A percentile compares a stretch with the other conserved stretches of the same genome.
These are phyloP conservation scores for Lydus trimaculatus DNA, from an alignment of 2,888 invertebrate species.

Conservation along the genomic window DNA sequence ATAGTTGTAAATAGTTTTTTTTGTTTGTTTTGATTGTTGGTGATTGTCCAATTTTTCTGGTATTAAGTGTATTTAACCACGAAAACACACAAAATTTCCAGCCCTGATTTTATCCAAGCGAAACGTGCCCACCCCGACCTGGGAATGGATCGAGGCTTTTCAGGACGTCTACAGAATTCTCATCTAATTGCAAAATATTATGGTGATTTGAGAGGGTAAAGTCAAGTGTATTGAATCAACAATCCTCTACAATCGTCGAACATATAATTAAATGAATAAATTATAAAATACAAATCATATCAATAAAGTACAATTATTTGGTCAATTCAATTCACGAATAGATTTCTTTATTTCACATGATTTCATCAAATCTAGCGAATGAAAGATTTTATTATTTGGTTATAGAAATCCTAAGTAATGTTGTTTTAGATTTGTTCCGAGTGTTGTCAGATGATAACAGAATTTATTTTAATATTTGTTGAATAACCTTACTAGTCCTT, in stretches of 20 bases:
- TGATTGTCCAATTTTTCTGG: not conserved
- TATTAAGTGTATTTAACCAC: conserved; percentile 10
- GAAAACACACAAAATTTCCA: conserved; percentile 22
- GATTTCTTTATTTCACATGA: not conserved
- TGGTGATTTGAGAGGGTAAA: conserved; percentile 27
- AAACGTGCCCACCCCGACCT: conserved; percentile 28
- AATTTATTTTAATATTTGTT: not conserved
- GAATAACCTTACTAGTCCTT: not conserved
- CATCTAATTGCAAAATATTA: conserved; percentile 30
- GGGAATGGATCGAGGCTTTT: conserved; percentile 31
- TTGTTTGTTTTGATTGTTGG: not conserved
- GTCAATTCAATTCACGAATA: not conserved
- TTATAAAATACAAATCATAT: not conserved
- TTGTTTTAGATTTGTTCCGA: not conserved
- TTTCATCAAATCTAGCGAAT: no score
- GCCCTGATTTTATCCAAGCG: conserved; percentile 9
- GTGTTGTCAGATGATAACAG: not conserved
- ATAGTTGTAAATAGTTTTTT: not conserved
- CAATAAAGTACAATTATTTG: not conserved
- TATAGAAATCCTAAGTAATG: not conserved
- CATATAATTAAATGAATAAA: not conserved
- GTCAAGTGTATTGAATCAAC: not conserved
- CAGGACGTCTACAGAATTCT: conserved; percentile 31
- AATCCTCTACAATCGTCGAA: not conserved
- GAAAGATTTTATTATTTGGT: not conserved